Evolutionary conservation across 1,140 invertebrate genomes (phyloP).

Genomic region (Listronotus oregonensis): DNA sequence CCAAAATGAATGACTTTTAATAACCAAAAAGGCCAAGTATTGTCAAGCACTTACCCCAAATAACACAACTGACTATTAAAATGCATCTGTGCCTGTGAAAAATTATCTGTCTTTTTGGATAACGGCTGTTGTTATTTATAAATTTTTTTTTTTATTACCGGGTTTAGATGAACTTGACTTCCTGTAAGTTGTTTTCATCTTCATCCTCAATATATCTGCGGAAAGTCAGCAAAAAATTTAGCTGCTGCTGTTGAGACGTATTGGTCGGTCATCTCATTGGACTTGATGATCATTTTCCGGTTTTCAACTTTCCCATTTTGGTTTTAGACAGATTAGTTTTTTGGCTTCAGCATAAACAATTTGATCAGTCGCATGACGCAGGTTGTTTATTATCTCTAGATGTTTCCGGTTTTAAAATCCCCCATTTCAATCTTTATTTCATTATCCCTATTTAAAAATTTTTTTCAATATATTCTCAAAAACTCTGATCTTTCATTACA

Average conservation of each 20-base stretch:
- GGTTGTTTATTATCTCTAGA: constrained; percentile 38
- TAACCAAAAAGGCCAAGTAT: too few relatives aligned
- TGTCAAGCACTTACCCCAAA: constrained; percentile 37
- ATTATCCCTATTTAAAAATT: constrained; percentile 56
- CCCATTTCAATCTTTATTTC: constrained; percentile 26
- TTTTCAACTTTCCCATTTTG: constrained; percentile 60
- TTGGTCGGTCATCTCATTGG: constrained; percentile 59
- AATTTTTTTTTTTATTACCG: constrained; percentile 42
- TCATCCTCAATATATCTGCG: constrained; percentile 71
- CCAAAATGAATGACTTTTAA: too few relatives aligned
- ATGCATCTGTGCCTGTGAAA: constrained; percentile 50
- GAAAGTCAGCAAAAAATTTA: constrained; percentile 71
- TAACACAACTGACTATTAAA: constrained; percentile 33
- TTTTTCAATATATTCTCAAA: constrained; percentile 66
- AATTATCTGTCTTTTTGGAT: constrained; percentile 52
- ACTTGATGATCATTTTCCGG: constrained; percentile 57
- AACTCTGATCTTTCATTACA: constrained; percentile 66
- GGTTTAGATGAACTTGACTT: constrained; percentile 41
- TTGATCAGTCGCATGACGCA: constrained; percentile 55
- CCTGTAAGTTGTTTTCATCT: constrained; percentile 61
- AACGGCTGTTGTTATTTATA: constrained; percentile 48
- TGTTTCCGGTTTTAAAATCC: constrained; percentile 3
- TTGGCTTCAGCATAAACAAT: constrained; percentile 57
- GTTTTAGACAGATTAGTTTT: constrained; percentile 56
- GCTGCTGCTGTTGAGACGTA: constrained; percentile 72